A percentile compares a stretch with the other conserved stretches of the same genome.
Evolutionary conservation across 1,140 invertebrate genomes (phyloP).

Genomic region (Drosophila virilis): DNA sequence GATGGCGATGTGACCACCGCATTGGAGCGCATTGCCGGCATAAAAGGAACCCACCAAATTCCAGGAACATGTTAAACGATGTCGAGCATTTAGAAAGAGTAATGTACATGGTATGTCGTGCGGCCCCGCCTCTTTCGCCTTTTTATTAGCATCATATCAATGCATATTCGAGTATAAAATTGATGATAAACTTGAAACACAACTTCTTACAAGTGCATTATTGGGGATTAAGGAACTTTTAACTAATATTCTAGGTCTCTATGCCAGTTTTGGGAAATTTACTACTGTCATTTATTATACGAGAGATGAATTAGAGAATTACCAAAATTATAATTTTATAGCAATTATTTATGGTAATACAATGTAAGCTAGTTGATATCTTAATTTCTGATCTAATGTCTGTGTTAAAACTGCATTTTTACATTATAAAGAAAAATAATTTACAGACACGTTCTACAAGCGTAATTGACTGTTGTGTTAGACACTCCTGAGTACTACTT

Average conservation of each 20-base stretch:
- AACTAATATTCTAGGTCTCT: background rate
- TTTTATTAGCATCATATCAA: slow-evolving; percentile 2
- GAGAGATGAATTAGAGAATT: no score
- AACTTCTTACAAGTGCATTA: slow-evolving; percentile 2
- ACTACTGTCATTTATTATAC: no score
- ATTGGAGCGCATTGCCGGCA: slow-evolving; percentile 48
- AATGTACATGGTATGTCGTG: slow-evolving; percentile 20
- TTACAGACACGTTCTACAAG: no score
- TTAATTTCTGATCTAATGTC: no score
- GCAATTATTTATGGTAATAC: no score
- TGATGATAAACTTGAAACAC: slow-evolving; percentile 9
- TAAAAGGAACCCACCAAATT: slow-evolving; percentile 75
- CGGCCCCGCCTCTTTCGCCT: background rate
- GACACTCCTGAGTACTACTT: background rate
- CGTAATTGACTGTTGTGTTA: background rate
- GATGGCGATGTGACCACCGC: slow-evolving; percentile 37
- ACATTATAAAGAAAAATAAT: no score
- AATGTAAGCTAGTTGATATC: no score
- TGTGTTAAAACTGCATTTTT: no score
- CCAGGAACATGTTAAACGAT: slow-evolving; percentile 82
- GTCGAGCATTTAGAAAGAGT: slow-evolving; percentile 64
- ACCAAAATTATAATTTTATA: no score
- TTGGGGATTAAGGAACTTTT: no score
- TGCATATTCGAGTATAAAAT: background rate
- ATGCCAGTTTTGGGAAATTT: no score